Evolutionary conservation across 2,888 invertebrate genomes (phyloP).

Genomic region (Micropterix aruncella): DNA sequence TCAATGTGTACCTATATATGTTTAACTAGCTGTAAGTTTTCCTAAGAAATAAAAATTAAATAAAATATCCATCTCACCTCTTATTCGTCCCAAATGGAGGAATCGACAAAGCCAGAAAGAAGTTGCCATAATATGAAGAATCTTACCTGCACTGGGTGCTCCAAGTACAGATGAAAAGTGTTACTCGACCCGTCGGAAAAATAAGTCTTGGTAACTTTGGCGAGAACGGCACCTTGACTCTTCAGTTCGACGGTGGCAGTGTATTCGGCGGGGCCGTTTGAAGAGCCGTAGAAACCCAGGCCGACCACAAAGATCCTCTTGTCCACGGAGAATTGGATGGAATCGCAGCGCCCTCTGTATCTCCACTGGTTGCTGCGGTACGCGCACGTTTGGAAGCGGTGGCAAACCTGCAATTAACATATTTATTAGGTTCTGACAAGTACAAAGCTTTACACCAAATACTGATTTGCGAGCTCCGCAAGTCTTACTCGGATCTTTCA

Average conservation of each 20-base stretch:
- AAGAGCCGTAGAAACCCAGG: conserved; percentile 91
- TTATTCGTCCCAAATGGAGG: too few species aligned
- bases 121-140: too few species aligned
- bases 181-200: conserved; percentile 95
- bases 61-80: too few species aligned
- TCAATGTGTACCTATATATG: too few species aligned
- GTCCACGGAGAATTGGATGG: conserved; percentile 93
- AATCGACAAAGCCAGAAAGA: too few species aligned
- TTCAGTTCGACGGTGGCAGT: conserved; percentile 90
- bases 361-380: conserved; percentile 96
- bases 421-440: conserved; percentile 1
- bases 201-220: conserved; percentile 86
- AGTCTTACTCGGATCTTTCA: too few species aligned
- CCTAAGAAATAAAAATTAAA: too few species aligned
- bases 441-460: too few species aligned
- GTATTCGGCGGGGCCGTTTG: conserved; percentile 91
- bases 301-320: conserved; percentile 92
- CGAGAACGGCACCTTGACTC: conserved; percentile 72
- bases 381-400: conserved; percentile 91
- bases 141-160: conserved; percentile 39
- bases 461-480: too few species aligned
- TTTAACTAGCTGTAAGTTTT: too few species aligned
- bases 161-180: conserved; percentile 82
- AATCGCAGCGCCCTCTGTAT: conserved; percentile 90
- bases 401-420: conserved; percentile 57